Conservation (phyloP, 2,888 invertebrate genomes). For the Limulus polyphemus region DNA sequence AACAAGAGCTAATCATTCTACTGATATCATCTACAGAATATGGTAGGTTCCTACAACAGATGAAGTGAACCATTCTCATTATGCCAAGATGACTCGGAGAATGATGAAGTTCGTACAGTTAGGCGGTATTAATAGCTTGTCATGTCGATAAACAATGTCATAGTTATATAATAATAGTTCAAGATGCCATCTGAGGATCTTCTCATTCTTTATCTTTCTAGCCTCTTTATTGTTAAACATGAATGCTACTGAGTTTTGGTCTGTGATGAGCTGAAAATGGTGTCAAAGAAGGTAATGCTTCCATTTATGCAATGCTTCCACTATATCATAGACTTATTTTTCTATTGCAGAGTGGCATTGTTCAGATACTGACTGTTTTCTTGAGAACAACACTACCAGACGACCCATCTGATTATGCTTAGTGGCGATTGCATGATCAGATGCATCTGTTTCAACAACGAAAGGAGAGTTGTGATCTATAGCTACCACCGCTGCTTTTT, state of each 20-base stretch:
- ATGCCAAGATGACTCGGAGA: slow-evolving; percentile 20
- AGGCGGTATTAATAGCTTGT: background rate
- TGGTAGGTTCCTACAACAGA: slow-evolving; percentile 14
- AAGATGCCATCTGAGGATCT: slow-evolving; percentile 21
- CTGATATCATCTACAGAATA: slow-evolving; percentile 12
- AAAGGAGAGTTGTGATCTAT: slow-evolving; percentile 4
- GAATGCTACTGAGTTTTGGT: slow-evolving; percentile 20
- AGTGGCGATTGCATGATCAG: slow-evolving; percentile 3
- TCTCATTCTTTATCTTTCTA: slow-evolving; percentile 24
- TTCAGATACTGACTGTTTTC: slow-evolving; percentile 3
- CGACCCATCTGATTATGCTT: slow-evolving; percentile 2
- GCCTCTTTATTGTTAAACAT: slow-evolving; percentile 14
- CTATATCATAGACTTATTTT: slow-evolving; percentile 11
- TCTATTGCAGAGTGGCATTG: slow-evolving; percentile 1
- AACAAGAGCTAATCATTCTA: too few relatives aligned
- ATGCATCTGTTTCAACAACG: slow-evolving; percentile 5
- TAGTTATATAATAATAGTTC: slow-evolving; percentile 17
- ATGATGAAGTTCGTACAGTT: slow-evolving; percentile 13
- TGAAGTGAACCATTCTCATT: slow-evolving; percentile 16
- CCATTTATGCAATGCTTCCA: slow-evolving; percentile 8
- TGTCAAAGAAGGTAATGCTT: slow-evolving; percentile 12
- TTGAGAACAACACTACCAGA: slow-evolving; percentile 5
- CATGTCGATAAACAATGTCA: slow-evolving; percentile 19
- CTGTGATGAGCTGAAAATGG: slow-evolving; percentile 23
- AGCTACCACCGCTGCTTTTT: background rate